Conservation (phyloP, 2,113 vertebrate genomes). For the Gobio gobio region DNA sequence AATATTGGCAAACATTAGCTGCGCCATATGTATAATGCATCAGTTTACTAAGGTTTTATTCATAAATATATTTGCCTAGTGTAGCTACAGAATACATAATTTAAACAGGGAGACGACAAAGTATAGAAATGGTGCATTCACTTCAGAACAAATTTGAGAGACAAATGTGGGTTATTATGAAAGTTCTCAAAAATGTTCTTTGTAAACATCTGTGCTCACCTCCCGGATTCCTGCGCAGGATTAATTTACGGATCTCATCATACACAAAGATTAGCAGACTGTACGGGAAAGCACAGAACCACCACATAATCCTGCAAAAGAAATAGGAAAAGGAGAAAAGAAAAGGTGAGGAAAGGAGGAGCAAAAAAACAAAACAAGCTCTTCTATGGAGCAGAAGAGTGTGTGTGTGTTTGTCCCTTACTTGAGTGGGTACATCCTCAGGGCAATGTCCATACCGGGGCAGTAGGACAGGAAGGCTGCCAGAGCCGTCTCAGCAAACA, state of each 20-base stretch:
- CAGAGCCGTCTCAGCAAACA: conserved; percentile 79
- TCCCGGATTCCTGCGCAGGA: conserved; percentile 76
- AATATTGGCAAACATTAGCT: not conserved
- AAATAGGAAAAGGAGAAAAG: conserved; percentile 1
- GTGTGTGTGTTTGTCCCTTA: conserved; percentile 54
- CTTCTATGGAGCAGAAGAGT: not conserved
- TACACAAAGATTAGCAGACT: conserved; percentile 82
- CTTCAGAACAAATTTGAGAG: not conserved
- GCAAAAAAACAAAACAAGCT: not conserved
- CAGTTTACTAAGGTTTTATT: not conserved
- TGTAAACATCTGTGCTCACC: conserved; percentile 66
- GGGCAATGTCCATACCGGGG: conserved; percentile 79
- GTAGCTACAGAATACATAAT: not conserved
- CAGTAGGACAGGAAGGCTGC: conserved; percentile 82
- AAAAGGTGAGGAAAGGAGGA: conserved; percentile 27
- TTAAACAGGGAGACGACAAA: not conserved
- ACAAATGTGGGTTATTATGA: not conserved
- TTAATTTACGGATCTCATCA: conserved; percentile 79
- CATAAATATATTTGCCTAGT: not conserved
- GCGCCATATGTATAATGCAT: not conserved
- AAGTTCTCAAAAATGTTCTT: not conserved
- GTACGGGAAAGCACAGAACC: conserved; percentile 82
- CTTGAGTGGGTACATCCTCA: conserved; percentile 82
- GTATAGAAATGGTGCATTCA: not conserved
- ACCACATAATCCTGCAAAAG: conserved; percentile 71